Base-by-base conservation (phyloP, 2,888 invertebrate genomes). In the Zonitis immaculata region DNA sequence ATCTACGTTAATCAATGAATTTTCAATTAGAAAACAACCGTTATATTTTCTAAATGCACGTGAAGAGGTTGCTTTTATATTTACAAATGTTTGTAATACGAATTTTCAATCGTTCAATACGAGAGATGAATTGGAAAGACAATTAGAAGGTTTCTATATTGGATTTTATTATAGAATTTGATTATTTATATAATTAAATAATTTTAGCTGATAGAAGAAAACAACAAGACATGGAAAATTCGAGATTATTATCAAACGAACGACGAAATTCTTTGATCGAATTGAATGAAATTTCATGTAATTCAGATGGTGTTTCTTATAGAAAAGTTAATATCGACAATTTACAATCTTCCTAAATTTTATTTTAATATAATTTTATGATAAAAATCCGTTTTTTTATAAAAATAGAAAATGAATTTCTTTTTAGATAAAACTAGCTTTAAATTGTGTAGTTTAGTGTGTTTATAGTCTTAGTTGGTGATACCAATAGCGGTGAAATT, bases 1-100 rank as follows among this genome's bases (percentile, higher is more conserved):
- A 59, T 88, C 89, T 20, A 83, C 88, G 0, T 70, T 91, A 43
- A 86, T 89, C 1, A 83, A 82, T 55, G 89, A 90, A 56, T 82
- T 91, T 46, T 80, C 82, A 1, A 79, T 81, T 4, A 80, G 88
- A 25, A 86, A 88, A 11, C 89, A 89, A 60, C 85, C 85, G 0
- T 73, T 91, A 2, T 86, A 88, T 56, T 80, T 91, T 51, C 78
- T 88, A 53, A 82, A 86, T 56, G 84, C 87, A 0, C 78, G 84
- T 7, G 80, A 82, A 1, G 83, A 81, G 57, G 86, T 89, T 4
- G 80, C 87, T 0, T 76, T 84, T 0, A 86, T 88, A 6, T 82
- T 89, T 63, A 81, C 81, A 59, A 88, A 87, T 1, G 85, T 86
- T 0, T 83, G 83, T 55, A 79, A 82, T 0, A 80, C 83, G 7